phyloP scores from a whole-genome alignment of 2,113 vertebrate species.

The Aythya baeri region DNA sequence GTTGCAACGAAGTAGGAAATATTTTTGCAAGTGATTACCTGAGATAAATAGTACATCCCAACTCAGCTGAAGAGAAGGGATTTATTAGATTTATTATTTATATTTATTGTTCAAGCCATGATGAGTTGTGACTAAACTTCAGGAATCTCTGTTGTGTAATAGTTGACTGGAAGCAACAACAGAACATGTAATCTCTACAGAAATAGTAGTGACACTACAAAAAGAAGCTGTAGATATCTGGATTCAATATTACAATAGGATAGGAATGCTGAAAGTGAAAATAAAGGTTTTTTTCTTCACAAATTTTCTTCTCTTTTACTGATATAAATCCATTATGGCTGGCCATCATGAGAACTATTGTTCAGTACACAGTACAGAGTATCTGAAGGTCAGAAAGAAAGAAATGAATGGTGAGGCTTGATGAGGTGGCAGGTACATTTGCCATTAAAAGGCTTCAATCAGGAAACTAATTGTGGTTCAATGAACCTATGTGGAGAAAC shows the following conservation, averaged over 20 bases:
- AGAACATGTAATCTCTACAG: not conserved
- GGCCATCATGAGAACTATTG: not conserved
- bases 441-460: not conserved
- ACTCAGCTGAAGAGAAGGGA: not conserved
- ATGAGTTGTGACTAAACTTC: fast-evolving
- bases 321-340: not conserved
- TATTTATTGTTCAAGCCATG: not conserved
- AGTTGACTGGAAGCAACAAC: not conserved
- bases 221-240: not conserved
- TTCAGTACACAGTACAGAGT: not conserved
- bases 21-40: not conserved
- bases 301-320: not conserved
- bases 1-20: not conserved
- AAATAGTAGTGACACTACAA: not conserved
- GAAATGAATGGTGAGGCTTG: not conserved
- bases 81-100: not conserved
- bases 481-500: not conserved
- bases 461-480: not conserved
- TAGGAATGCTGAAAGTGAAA: not conserved
- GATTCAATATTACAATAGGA: not conserved
- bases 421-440: not conserved
- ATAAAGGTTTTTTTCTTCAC: not conserved
- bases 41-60: not conserved
- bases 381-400: not conserved
- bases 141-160: not conserved